Evolutionary conservation across 2,113 vertebrate species (phyloP), one percentile per base, ranked within the genome.

Genomic region (Strix uralensis): DNA sequence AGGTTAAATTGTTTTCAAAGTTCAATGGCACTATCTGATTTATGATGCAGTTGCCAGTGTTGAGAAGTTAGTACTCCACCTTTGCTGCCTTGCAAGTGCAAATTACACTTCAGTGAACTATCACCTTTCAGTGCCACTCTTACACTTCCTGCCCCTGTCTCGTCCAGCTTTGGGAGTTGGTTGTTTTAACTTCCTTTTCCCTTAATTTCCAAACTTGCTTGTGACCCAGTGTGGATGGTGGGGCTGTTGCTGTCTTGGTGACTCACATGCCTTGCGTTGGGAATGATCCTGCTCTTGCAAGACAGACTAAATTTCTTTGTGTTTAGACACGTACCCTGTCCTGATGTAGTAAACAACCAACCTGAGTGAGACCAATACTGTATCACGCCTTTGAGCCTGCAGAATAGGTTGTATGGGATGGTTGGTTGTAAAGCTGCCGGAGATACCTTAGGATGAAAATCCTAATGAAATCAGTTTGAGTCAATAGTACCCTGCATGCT

Each of bases 401-500:
- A 30, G 42, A n/a, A 21, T 19, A 55, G 71, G 38, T n/a, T 83
- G 75, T 44, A 79, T 46, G 54, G 51, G 49, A 46, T 82, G 63
- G 42, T 40, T 75, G 71, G 5, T 36, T 58, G 46, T 81, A 15
- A 52, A 49, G 90, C 73, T 95, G 88, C 80, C 78, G 54, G 1
- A 49, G 81, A 27, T 13, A 57, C 81, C 81, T 85, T 61, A 44
- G 87, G 71, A 34, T 69, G 69, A 57, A 42, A 84, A 85, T 27
- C 66, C 66, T 57, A 15, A 80, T 72, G 82, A 88, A 94, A 88
- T 91, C 30, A 1, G 25, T 63, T 75, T 6, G 66, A 97, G 79
- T 90, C 84, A 82, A 40, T 65, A 52, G 74, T 26, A 88, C 69
- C 90, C 75, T 71, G 87, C 73, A 18, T 70, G 78, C 87, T 84